Percentiles rank a stretch among this genome's conserved stretches.
Evolutionary conservation across 2,888 invertebrate genomes (phyloP).

Genomic region (Metallyticus violacea): DNA sequence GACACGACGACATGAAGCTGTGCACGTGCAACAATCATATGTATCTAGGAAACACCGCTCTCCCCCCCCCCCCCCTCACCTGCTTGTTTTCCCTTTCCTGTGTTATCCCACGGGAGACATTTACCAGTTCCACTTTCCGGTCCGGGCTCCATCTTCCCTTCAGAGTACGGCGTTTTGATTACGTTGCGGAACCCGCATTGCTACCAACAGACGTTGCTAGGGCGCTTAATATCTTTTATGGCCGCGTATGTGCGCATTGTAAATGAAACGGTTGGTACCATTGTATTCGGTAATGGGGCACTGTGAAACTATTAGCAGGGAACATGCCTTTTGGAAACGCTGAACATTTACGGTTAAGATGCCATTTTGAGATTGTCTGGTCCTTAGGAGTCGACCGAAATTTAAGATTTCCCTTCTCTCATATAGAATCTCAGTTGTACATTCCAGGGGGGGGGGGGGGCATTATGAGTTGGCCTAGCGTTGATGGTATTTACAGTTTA

Average conservation of each 20-base stretch:
- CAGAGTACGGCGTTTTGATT: background rate
- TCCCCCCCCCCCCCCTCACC: background rate
- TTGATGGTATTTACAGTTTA: too few relatives aligned
- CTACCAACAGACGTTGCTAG: background rate
- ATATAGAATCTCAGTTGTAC: background rate
- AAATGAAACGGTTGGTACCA: background rate
- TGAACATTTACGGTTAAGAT: background rate
- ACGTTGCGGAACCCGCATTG: background rate
- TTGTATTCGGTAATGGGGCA: background rate
- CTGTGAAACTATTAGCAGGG: background rate
- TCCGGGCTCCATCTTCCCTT: constrained; percentile 16
- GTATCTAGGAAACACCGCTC: background rate
- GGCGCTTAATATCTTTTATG: background rate
- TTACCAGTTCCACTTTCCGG: constrained; percentile 22
- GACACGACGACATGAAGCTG: background rate
- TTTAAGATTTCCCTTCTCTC: background rate
- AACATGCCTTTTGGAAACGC: background rate
- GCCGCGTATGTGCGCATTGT: background rate
- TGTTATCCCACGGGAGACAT: constrained; percentile 22
- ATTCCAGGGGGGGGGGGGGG: too few relatives aligned
- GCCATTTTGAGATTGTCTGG: background rate
- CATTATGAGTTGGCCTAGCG: too few relatives aligned
- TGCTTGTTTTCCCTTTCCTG: background rate
- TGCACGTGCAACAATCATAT: background rate
- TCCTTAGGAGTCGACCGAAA: background rate